These are phyloP conservation scores for Calidris pugnax DNA, from an alignment of 2,113 vertebrate species.

Conservation along the genomic window DNA sequence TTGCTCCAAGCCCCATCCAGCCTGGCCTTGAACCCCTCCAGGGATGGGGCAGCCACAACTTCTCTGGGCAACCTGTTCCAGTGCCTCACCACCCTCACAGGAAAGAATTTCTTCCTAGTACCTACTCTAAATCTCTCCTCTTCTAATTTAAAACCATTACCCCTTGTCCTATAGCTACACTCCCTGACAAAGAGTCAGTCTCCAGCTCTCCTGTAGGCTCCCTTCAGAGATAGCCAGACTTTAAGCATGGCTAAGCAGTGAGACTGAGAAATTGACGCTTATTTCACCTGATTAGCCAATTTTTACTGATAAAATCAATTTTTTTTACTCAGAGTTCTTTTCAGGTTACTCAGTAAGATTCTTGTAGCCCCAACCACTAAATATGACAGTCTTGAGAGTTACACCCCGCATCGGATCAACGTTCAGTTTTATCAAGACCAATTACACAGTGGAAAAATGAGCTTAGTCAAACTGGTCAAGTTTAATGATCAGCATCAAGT, in stretches of 20 bases:
- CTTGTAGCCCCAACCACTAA: not conserved
- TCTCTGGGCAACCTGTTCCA: too few relatives aligned
- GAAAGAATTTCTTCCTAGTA: too few relatives aligned
- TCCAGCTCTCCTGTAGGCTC: too few relatives aligned
- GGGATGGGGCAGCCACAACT: too few relatives aligned
- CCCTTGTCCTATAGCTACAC: too few relatives aligned
- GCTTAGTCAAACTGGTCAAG: not conserved
- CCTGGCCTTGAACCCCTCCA: too few relatives aligned
- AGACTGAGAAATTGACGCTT: not conserved
- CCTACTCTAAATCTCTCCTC: too few relatives aligned
- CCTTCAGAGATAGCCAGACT: not conserved
- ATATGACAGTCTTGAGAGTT: not conserved
- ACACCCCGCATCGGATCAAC: not conserved
- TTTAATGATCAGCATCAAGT: not conserved
- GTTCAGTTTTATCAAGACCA: not conserved
- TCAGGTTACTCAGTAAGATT: not conserved
- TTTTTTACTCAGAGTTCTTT: not conserved
- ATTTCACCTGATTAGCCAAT: not conserved
- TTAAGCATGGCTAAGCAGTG: not conserved
- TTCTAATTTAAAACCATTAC: too few relatives aligned
- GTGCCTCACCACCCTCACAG: too few relatives aligned
- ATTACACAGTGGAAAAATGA: not conserved
- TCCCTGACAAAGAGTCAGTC: too few relatives aligned
- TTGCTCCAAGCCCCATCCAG: too few relatives aligned
- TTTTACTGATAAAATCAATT: not conserved